A percentile compares a stretch with the other conserved stretches of the same genome.
These are phyloP conservation scores for Adineta ricciae DNA, from an alignment of 2,888 invertebrate genomes.

Conservation along the genomic window DNA sequence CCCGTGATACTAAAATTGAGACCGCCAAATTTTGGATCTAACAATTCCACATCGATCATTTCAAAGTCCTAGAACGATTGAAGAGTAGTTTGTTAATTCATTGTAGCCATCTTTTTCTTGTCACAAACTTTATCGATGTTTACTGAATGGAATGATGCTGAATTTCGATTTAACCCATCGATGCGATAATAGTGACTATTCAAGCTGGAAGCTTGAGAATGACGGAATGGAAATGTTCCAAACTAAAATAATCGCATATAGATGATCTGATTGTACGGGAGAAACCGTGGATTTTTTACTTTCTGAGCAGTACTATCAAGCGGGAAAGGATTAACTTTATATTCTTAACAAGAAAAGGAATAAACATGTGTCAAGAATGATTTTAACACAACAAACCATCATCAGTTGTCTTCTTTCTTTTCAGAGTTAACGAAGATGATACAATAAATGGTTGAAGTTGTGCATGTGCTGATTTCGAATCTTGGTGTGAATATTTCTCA, in stretches of 20 bases:
- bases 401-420: background rate
- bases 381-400: background rate
- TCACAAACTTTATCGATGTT: background rate
- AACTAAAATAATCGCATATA: background rate
- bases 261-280: background rate
- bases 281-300: background rate
- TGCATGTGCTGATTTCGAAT: background rate
- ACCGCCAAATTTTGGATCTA: conserved; percentile 50
- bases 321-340: background rate
- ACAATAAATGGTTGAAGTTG: background rate
- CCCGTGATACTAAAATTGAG: conserved; percentile 76
- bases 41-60: background rate
- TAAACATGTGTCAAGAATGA: background rate
- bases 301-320: background rate
- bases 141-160: background rate
- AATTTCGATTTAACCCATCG: background rate
- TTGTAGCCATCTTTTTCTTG: too few relatives aligned
- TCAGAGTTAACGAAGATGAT: background rate
- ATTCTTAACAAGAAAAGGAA: background rate
- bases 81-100: background rate
- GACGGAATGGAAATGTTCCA: conserved; percentile 18
- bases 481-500: background rate
- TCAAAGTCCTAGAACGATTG: background rate
- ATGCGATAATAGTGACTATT: background rate
- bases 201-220: background rate